Evolutionary conservation across 2,888 invertebrate species (phyloP), one percentile per base, ranked within the genome.

Genomic region (Amiota communis): DNA sequence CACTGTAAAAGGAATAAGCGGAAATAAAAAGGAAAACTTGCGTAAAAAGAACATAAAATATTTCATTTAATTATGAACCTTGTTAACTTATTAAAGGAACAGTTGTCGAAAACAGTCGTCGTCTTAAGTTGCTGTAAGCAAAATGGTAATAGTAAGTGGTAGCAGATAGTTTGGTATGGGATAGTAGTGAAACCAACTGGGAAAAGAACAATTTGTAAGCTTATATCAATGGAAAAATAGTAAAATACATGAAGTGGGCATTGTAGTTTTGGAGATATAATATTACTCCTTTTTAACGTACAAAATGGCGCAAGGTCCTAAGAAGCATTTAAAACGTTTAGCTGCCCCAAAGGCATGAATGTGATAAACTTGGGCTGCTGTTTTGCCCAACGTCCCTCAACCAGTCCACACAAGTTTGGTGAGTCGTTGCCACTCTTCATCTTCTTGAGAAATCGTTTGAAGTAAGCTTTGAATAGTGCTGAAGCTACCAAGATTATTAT

Each of bases 301-400:
- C 23, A 23, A 23, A 23, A 23, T 23, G 23, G 98, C 97, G 91
- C 96, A 99, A 91, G 99, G 99, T 91, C 98, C 98, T 65, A 98
- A 98, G 91, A 98, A 99, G 93, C 99, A 99, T 92, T 93, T 99
- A 93, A 99, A 99, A 95, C 98, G 99, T 91, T 93, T 99, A 88
- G 95, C 96, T 90, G 99, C 99, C 75, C 99, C 99, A 12, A 98
- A 98, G 92, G 97, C 99, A 95, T 99, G 99, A 99, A 99, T 99
- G 98, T 94, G 99, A 98, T 93, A 99, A 99, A 92, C 92, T 99
- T 87, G 97, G 99, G 99, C 89, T n/a, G n/a, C n/a, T n/a, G 97
- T 97, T 75, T 99, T 97, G 99, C 99, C 82, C 99, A 99, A 78
- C 95, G 98, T 87, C 99, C 99, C 77, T 96, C 97, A 89, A 95